Base-by-base conservation (phyloP, 1,140 invertebrate genomes). In the Cryptotermes secundus region DNA sequence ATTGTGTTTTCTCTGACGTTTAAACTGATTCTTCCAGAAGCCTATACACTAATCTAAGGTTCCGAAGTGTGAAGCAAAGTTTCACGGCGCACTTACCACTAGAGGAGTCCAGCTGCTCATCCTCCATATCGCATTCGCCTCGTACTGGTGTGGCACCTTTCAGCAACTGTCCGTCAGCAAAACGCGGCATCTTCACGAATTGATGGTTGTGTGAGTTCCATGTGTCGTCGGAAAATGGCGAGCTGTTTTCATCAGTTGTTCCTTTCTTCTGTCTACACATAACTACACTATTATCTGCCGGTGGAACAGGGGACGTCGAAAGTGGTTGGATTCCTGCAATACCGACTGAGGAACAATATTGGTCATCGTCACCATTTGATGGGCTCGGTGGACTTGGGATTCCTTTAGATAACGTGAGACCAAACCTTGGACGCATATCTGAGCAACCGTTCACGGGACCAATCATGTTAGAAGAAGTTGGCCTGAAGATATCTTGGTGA, bases 361-460 rank as follows among this genome's bases (percentile, higher is more conserved):
- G 59, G 7, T 72, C n/a, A 4, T 72, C 26, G 16, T 72, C 59
- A 0, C 7, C 59, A 72, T 72, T n/a, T 31, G 59, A 12, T 22
- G 38, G 82, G 26, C 82, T 85, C 26, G 81, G 65, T 35, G 88
- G 87, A 81, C 87, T 88, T 19, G 87, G 87, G 38, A 88, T 87
- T n/a, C 87, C 87, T 45, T 87, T 83, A 10, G 88, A 87, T 10
- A 88, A 85, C 10, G 88, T 88, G 31, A 88, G 83, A n/a, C 86
- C 86, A 31, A 85, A 79, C 7, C 7, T 9, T 34, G 35, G 19
- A 4, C 3, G n/a, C 31, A 72, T 72, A 14, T n/a, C 16, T 4
- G 2, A 72, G 59, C 59, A 72, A 31, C 59, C 26, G n/a, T 6
- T 72, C 6, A 72, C 4, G 59, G 1, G 59, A 72, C 59, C 14